Base-by-base conservation (phyloP, 1,140 invertebrate species). In the Papilio helenus region DNA sequence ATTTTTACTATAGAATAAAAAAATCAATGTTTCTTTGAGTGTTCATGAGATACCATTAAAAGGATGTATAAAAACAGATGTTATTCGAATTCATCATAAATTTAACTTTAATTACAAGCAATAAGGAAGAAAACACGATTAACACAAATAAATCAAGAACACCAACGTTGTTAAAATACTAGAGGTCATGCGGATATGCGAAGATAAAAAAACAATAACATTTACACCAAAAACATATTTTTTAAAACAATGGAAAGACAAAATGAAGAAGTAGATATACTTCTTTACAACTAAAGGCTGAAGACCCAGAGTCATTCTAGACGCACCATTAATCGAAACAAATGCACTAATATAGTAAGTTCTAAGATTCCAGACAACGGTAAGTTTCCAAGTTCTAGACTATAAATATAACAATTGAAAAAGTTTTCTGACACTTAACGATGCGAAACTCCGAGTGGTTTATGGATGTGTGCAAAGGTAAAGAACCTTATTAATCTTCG, bases 381-480 rank as follows among this genome's bases (percentile, higher is more conserved):
- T 61, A 26, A 61, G 58, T 23, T 61, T 26, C 23, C 0, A 42
- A 72, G n/a, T 71, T 42, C 34, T 34, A 71, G 26, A 39, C 16
- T 1, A 68, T 26, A 26, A 42, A 23, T 46, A 61, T 14, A 61
- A 23, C 58, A 61, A 23, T 61, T 61, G 58, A 61, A 72, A 72
- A 3, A 84, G 82, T 87, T n/a, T n/a, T 84, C 85, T 72, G 65
- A 81, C 79, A 83, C 71, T 80, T 81, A 81, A 72, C 80, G 72
- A 79, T 51, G 87, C 85, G 84, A 82, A 85, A 84, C 83, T 85
- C 85, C 85, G 8, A 55, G 83, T 88, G 86, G 84, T 85, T 83
- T 85, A 85, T 83, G 81, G 68, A 29, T 18, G 51, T 46, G 34
- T 42, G 10, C 39, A 72, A 20, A 72, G 42, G n/a, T 72, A 72